A percentile compares a stretch with the other conserved stretches of the same genome.
Evolutionary conservation across 2,888 invertebrate species (phyloP).

Genomic region (Geotrupes spiniger): DNA sequence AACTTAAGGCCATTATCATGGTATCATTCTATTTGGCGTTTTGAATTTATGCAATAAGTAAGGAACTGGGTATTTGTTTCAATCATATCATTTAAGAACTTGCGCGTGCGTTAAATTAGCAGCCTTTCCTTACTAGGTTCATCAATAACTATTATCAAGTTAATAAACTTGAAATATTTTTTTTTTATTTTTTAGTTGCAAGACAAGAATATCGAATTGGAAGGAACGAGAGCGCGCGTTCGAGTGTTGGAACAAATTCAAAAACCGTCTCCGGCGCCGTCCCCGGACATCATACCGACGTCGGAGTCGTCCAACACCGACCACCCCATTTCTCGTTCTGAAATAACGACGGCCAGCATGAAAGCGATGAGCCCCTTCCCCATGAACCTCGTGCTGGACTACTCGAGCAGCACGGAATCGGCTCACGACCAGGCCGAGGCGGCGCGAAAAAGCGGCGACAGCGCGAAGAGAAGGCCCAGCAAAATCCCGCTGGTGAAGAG

Average conservation of each 20-base stretch:
- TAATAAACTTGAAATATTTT: no score
- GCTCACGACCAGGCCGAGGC: constrained; percentile 59
- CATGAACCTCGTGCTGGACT: constrained; percentile 53
- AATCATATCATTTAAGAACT: no score
- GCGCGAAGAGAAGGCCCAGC: constrained; percentile 57
- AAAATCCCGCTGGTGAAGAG: constrained; percentile 66
- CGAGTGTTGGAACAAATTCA: constrained; percentile 66
- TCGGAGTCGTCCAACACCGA: constrained; percentile 47
- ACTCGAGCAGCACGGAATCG: constrained; percentile 64
- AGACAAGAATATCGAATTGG: constrained; percentile 78
- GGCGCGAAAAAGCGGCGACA: constrained; percentile 33
- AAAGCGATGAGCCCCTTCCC: constrained; percentile 58
- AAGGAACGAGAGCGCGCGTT: constrained; percentile 75
- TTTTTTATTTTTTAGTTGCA: constrained; percentile 60
- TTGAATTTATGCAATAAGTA: no score
- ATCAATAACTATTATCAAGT: no score
- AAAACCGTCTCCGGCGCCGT: constrained; percentile 37
- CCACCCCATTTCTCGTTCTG: constrained; percentile 50
- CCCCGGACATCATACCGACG: constrained; percentile 50
- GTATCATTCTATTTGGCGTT: no score
- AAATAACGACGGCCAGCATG: constrained; percentile 57
- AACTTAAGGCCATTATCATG: no score
- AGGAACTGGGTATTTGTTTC: no score
- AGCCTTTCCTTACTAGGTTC: no score
- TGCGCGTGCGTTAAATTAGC: no score